Percentiles rank a stretch among this genome's conserved stretches.
Conservation (phyloP, 2,888 invertebrate species). For the Gerris lacustris region DNA sequence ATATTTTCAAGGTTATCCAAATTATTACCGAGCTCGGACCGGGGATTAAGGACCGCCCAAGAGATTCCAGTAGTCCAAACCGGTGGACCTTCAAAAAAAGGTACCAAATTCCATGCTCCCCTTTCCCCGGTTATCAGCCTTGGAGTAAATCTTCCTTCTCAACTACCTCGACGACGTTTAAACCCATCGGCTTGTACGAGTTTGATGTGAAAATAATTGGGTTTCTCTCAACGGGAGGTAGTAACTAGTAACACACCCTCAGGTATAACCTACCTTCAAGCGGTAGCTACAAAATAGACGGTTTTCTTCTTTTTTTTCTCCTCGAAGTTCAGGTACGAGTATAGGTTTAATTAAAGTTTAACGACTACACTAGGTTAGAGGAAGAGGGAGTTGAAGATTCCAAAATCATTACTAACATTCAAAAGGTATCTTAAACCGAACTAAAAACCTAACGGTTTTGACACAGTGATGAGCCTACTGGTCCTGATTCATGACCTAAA, state of each 20-base stretch:
- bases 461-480: background rate
- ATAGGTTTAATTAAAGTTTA: constrained; percentile 2
- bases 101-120: no score
- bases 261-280: background rate
- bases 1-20: no score
- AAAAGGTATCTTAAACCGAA: background rate
- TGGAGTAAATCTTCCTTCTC: no score
- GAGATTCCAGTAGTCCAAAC: no score
- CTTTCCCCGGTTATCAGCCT: no score
- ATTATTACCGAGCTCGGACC: no score
- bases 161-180: background rate
- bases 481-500: background rate
- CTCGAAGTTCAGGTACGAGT: background rate
- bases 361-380: background rate
- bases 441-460: background rate
- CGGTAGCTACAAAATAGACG: no score
- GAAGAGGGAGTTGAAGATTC: background rate
- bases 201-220: constrained; percentile 3
- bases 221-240: background rate
- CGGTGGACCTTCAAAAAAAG: no score
- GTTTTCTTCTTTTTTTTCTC: background rate
- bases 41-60: no score
- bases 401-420: background rate
- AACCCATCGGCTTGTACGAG: background rate
- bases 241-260: background rate